Conservation (phyloP, 1,140 invertebrate species). For the Amyelois transitella region DNA sequence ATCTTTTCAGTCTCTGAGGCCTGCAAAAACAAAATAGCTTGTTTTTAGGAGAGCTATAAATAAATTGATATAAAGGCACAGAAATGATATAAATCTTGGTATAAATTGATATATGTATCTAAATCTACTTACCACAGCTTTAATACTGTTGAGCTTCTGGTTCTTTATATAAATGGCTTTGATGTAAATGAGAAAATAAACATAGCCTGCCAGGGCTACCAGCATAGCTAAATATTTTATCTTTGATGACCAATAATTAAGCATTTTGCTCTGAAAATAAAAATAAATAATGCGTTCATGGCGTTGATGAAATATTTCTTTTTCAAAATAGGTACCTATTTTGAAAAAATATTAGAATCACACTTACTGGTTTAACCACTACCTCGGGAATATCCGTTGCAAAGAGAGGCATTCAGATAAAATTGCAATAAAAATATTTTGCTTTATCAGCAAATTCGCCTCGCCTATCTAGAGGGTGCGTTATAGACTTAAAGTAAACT, state of each 20-base stretch:
- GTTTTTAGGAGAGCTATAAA: neutral
- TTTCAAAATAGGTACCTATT: too few species aligned
- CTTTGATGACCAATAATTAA: slow-evolving; percentile 17
- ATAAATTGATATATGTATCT: too few species aligned
- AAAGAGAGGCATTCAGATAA: slow-evolving; percentile 24
- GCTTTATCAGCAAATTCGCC: too few species aligned
- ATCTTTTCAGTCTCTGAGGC: slow-evolving; percentile 25
- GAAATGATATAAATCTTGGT: neutral
- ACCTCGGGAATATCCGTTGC: slow-evolving; percentile 20
- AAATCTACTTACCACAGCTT: slow-evolving; percentile 18
- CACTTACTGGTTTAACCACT: slow-evolving; percentile 22
- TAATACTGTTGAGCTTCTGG: slow-evolving; percentile 23
- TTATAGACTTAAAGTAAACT: too few species aligned
- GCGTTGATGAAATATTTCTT: too few species aligned
- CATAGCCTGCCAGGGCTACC: slow-evolving; percentile 20
- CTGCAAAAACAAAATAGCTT: slow-evolving; percentile 22
- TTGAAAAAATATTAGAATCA: neutral
- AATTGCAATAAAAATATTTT: neutral
- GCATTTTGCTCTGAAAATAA: slow-evolving; percentile 21
- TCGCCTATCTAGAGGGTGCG: too few species aligned
- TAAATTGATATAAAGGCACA: neutral
- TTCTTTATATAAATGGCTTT: slow-evolving; percentile 26
- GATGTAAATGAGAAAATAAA: slow-evolving; percentile 24
- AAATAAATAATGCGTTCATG: neutral
- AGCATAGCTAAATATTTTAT: slow-evolving; percentile 17